These are phyloP conservation scores for Sitta carolinensis DNA, from an alignment of 2,797 vertebrate species.

Conservation along the genomic window DNA sequence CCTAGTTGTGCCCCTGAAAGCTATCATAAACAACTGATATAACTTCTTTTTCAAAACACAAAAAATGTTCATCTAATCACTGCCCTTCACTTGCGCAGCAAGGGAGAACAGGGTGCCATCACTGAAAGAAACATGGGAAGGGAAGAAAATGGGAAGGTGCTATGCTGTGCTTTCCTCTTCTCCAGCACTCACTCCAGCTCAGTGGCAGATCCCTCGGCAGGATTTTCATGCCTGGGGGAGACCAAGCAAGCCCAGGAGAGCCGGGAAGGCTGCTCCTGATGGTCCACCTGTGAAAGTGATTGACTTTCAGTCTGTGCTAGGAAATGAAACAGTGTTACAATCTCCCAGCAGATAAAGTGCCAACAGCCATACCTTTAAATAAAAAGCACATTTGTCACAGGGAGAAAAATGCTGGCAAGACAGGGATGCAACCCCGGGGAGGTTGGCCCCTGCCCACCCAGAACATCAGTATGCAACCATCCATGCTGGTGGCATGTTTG, in stretches of 20 bases:
- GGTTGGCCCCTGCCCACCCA: neutral
- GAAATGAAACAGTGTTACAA: neutral
- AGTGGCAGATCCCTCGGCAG: neutral
- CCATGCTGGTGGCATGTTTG: no score
- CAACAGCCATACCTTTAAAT: neutral
- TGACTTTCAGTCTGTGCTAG: neutral
- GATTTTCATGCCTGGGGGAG: accelerated
- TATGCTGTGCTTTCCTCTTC: neutral
- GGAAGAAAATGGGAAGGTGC: neutral
- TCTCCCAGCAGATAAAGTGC: neutral
- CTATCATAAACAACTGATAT: neutral
- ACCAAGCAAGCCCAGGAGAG: neutral
- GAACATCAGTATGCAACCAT: neutral
- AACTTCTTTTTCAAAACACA: neutral
- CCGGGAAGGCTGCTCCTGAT: neutral
- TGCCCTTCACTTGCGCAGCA: neutral
- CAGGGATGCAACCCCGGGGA: accelerated
- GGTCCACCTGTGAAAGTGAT: neutral
- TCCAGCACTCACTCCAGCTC: neutral
- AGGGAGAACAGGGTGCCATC: neutral
- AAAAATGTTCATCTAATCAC: neutral
- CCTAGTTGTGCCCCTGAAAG: neutral
- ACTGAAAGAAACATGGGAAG: neutral
- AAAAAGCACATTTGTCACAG: neutral
- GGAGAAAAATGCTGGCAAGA: neutral